Conservation (phyloP, 2,113 vertebrate genomes). For the Eubucco bourcierii region DNA sequence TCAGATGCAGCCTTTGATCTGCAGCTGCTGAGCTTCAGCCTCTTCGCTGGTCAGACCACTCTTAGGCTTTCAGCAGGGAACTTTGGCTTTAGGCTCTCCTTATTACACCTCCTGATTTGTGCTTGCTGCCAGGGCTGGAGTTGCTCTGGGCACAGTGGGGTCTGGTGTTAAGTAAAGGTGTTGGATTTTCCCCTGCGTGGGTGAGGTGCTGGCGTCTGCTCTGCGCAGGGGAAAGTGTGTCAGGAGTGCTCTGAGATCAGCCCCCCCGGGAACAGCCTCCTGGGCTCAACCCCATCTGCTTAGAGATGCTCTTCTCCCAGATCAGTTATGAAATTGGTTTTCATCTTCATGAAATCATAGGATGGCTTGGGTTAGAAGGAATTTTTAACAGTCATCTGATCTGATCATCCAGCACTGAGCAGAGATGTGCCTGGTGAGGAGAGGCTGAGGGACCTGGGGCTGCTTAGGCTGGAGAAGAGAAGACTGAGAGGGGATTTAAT, state of each 20-base stretch:
- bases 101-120: not conserved
- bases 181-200: not conserved
- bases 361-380: no score
- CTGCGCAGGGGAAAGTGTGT: accelerated
- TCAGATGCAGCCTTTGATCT: not conserved
- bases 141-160: not conserved
- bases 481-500: no score
- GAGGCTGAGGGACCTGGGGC: no score
- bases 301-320: not conserved
- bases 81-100: not conserved
- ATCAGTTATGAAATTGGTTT: not conserved
- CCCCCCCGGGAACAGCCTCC: not conserved
- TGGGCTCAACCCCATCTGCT: not conserved
- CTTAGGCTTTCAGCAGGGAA: not conserved
- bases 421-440: no score
- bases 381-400: no score
- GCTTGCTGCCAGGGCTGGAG: not conserved
- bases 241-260: not conserved
- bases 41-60: accelerated
- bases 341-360: not conserved
- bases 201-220: not conserved
- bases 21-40: not conserved
- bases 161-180: not conserved
- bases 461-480: no score
- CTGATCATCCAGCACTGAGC: no score